Base-by-base conservation (phyloP, 1,140 invertebrate genomes). In the Caenorhabditis tropicalis region DNA sequence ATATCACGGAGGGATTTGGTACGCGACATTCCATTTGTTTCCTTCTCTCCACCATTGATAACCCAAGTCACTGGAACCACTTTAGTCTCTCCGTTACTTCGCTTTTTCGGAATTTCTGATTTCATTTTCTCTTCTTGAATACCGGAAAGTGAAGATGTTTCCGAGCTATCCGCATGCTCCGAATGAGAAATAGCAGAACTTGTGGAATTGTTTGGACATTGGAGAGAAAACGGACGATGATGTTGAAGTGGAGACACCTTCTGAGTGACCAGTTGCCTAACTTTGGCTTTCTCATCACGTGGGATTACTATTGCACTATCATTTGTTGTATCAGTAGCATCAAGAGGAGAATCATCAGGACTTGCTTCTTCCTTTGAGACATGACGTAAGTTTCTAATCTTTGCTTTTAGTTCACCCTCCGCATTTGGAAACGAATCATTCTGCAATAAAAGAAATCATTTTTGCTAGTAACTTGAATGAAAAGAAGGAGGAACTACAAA, bases 151-250 rank as follows among this genome's bases (percentile, higher is more conserved):
- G 49, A 56, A 15, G 53, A 58, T 12, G 48, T 43, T 43, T 53
- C 39, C 21, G 48, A 53, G 31, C 33, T 39, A 70, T 79, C 56
- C 43, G 79, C 31, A 21, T 56, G 60, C 10, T 83, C 82, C 12
- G 82, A 83, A 33, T 83, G 56, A 10, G 70, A 79, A n/a, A 51
- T 39, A 1, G 82, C 36, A 29, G 60, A 79, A 33, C 36, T 79
- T 15, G 82, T 36, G 1, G 58, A 48, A 19, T 36, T 36, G 5
- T 70, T 70, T 12, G 58, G 31, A 9, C 48, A 81, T 53, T 90
- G 88, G 27, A 91, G 87, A 9, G 90, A 91, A 58, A 90, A 91
- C 5, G 89, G 89, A 2, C 90, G 89, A 82, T 90, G 89, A 81
- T 90, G 88, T 87, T 82, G 89, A 51, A 81, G 86, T 15, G 86